Conservation (phyloP, 2,113 vertebrate genomes). For the Pitta sordida region DNA sequence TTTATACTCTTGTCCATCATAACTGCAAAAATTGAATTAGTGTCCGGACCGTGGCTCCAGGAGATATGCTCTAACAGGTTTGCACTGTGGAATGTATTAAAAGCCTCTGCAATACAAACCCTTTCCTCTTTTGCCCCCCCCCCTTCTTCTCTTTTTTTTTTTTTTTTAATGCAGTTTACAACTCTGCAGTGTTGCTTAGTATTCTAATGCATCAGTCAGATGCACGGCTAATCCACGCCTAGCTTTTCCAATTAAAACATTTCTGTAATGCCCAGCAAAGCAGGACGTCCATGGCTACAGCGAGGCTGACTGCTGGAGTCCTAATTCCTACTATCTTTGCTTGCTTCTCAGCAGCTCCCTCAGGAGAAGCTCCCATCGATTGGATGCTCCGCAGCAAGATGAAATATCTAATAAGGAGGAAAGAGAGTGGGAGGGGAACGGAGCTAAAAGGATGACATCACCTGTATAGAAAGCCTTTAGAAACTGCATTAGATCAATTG, state of each 20-base stretch:
- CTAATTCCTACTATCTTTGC: slow-evolving; percentile 76
- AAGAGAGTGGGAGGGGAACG: slow-evolving; percentile 87
- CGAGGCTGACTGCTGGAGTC: slow-evolving; percentile 67
- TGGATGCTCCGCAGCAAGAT: slow-evolving; percentile 89
- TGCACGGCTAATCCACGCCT: slow-evolving; percentile 61
- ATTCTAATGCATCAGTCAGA: slow-evolving; percentile 69
- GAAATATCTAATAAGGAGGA: slow-evolving; percentile 90
- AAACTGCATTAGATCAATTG: slow-evolving; percentile 96
- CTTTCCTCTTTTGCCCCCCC: not conserved
- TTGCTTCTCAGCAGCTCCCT: slow-evolving; percentile 81
- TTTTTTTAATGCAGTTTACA: slow-evolving; percentile 69
- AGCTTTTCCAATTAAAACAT: slow-evolving; percentile 69
- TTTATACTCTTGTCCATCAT: slow-evolving; percentile 53
- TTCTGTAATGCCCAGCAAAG: slow-evolving; percentile 54
- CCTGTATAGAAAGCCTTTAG: slow-evolving; percentile 81
- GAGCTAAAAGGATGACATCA: slow-evolving; percentile 89
- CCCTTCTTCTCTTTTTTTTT: not conserved
- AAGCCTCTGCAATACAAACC: slow-evolving; percentile 67
- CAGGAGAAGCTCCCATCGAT: slow-evolving; percentile 84
- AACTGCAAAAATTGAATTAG: slow-evolving; percentile 34
- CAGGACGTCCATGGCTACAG: slow-evolving; percentile 69
- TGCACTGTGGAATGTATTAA: slow-evolving; percentile 50
- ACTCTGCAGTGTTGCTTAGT: slow-evolving; percentile 72
- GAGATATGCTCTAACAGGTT: slow-evolving; percentile 69
- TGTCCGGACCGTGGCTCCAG: slow-evolving; percentile 43